Percentiles rank a stretch among this genome's conserved stretches.
Conservation (phyloP, 2,888 invertebrate species). For the Andrena minutula region DNA sequence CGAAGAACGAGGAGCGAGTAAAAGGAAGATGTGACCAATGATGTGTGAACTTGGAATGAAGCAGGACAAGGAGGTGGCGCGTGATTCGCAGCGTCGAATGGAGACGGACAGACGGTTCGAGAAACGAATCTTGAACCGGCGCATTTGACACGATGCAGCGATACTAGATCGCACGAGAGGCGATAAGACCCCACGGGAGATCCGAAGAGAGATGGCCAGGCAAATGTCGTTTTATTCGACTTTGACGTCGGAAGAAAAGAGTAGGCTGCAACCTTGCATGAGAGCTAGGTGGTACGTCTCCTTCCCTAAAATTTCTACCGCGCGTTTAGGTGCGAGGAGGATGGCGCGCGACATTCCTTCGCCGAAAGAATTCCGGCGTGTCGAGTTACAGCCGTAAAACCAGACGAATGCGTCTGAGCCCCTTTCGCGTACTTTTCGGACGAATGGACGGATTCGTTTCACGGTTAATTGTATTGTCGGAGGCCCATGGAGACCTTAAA, state of each 20-base stretch:
- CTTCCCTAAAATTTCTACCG: constrained; percentile 48
- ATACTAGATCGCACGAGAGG: constrained; percentile 21
- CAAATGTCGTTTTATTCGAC: constrained; percentile 79
- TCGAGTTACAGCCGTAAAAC: neutral
- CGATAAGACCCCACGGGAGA: constrained; percentile 20
- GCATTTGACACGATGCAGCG: neutral
- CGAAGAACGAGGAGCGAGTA: neutral
- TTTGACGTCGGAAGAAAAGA: constrained; percentile 80
- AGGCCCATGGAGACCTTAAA: neutral
- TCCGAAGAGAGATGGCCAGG: constrained; percentile 58
- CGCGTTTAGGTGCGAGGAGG: constrained; percentile 8
- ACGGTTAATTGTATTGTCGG: neutral
- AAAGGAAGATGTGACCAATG: constrained; percentile 27
- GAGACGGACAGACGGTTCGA: constrained; percentile 44
- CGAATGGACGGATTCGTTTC: no score
- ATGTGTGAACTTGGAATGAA: constrained; percentile 40
- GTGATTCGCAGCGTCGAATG: constrained; percentile 25
- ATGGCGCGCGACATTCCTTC: neutral
- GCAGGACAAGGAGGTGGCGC: constrained; percentile 36
- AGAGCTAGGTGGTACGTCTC: constrained; percentile 81
- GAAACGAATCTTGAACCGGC: constrained; percentile 17
- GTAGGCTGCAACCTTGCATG: constrained; percentile 80
- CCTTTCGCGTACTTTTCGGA: neutral
- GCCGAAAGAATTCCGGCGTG: neutral
- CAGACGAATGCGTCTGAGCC: neutral